phyloP scores from a whole-genome alignment of 2,797 vertebrate species.

The Tadarida brasiliensis region DNA sequence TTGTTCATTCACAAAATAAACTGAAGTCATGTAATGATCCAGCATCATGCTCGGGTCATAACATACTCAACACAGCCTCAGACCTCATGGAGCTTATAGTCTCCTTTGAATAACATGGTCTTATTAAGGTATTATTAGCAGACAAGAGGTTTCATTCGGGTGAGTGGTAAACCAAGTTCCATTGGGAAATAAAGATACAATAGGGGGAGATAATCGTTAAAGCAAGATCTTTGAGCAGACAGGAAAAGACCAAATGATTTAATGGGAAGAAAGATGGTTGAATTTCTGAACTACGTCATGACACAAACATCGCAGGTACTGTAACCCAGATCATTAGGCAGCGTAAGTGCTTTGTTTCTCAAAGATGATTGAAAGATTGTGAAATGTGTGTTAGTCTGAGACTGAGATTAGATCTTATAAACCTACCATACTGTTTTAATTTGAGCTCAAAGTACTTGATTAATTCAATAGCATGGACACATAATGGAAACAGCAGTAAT shows the following conservation, averaged over 20 bases:
- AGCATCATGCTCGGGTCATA: not conserved
- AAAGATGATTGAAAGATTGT: not conserved
- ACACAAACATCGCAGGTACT: not conserved
- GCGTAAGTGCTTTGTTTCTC: not conserved
- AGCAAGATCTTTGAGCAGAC: not conserved
- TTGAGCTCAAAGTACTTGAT: not conserved
- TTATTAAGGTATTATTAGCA: not conserved
- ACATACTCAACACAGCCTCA: not conserved
- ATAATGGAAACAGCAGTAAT: not conserved
- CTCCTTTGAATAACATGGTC: not conserved
- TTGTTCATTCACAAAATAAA: not conserved
- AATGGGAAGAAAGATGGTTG: not conserved
- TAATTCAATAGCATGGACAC: not conserved
- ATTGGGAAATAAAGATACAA: not conserved
- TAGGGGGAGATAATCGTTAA: not conserved
- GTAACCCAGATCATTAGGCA: not conserved
- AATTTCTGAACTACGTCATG: not conserved
- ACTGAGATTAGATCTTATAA: not conserved
- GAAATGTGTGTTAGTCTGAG: not conserved
- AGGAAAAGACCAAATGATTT: not conserved
- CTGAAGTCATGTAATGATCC: not conserved
- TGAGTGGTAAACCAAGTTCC: not conserved
- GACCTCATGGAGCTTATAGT: not conserved
- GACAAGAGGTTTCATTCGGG: not conserved
- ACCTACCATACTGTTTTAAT: not conserved